phyloP scores from a whole-genome alignment of 2,797 vertebrate genomes.

The Jordanella pulchra region DNA sequence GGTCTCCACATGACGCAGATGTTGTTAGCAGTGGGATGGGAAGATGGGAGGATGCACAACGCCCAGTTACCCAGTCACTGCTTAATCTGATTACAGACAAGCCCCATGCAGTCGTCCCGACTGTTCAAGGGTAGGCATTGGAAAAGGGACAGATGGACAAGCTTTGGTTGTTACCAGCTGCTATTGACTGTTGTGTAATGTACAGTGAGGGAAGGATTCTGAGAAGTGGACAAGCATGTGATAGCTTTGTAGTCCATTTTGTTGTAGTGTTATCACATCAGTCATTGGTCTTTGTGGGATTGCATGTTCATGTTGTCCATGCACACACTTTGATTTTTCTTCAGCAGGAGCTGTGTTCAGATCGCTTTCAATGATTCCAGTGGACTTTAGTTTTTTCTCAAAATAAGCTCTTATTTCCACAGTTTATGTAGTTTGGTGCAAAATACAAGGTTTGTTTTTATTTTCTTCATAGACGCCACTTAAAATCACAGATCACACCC shows the following conservation, averaged over 20 bases:
- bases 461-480: no score
- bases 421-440: no score
- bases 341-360: not conserved
- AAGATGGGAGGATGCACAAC: constrained; percentile 51
- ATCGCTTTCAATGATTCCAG: not conserved
- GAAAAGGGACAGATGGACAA: constrained; percentile 62
- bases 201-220: constrained; percentile 39
- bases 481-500: no score
- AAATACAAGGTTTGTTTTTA: no score
- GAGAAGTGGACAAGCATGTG: constrained; percentile 30
- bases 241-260: constrained; percentile 2
- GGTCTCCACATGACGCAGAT: constrained; percentile 70
- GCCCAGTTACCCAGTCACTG: constrained; percentile 63
- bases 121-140: constrained; percentile 45
- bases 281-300: not conserved
- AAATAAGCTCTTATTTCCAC: not conserved
- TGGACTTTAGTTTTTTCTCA: not conserved
- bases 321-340: not conserved
- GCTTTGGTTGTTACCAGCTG: constrained; percentile 63
- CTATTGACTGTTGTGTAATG: constrained; percentile 67
- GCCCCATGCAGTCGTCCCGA: constrained; percentile 52
- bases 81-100: constrained; percentile 73
- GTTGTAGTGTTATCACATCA: not conserved
- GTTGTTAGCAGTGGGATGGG: constrained; percentile 61
- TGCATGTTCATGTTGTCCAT: not conserved